Base-by-base conservation (phyloP, 2,888 invertebrate species). In the Blomia tropicalis region DNA sequence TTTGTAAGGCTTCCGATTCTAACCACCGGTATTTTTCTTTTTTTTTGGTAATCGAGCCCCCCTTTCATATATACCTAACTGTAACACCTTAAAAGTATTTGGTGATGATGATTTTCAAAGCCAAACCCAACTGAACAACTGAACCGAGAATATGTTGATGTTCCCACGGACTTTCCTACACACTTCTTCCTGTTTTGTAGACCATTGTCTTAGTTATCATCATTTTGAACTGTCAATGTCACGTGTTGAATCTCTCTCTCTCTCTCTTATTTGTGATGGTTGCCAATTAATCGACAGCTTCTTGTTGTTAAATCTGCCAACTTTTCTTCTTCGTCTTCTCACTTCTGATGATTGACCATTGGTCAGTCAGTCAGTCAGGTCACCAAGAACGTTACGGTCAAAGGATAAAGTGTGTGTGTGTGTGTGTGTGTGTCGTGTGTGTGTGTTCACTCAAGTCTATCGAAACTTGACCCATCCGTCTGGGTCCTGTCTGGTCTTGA, bases 331-430 rank as follows among this genome's bases (percentile, higher is more conserved):
- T n/a, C n/a, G n/a, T n/a, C n/a, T n/a, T n/a, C n/a, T n/a, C n/a
- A n/a, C n/a, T 14, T 19, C 51, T 47, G 11, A 7, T 27, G 22
- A 22, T 19, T 47, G 51, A 19, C 51, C 51, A 47, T n/a, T 47
- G 51, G 51, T 47, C 51, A 47, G 51, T 47, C 22, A n/a, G 51
- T 27, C 51, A 47, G 11, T n/a, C 36, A 47, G n/a, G n/a, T n/a
- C n/a, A n/a, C n/a, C n/a, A n/a, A n/a, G n/a, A n/a, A n/a, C n/a
- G n/a, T n/a, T n/a, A n/a, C n/a, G n/a, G n/a, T 25, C 23, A 47
- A 47, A 47, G 51, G 51, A 47, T 47, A 47, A 47, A 27, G 7
- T 47, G 51, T 11, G 23, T 14, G 7, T n/a, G n/a, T n/a, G n/a
- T n/a, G n/a, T n/a, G n/a, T n/a, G n/a, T n/a, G n/a, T n/a, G 22